Base-by-base conservation (phyloP, 1,140 invertebrate genomes). In the Amphibalanus amphitrite region DNA sequence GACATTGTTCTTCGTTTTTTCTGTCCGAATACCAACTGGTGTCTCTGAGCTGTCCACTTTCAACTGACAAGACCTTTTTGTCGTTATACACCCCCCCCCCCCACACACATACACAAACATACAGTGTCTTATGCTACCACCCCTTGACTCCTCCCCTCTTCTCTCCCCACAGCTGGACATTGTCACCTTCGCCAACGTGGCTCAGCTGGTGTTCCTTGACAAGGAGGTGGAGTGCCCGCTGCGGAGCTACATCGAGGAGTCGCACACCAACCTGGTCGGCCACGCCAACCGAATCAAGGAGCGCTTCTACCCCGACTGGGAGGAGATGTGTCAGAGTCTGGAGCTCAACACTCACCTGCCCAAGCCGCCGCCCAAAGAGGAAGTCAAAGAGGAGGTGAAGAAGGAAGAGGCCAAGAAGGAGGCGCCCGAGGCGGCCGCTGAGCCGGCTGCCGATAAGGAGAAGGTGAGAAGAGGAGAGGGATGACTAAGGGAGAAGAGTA, bases 211-310 rank as follows among this genome's bases (percentile, higher is more conserved):
- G 75, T 93, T 90, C 83, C 87, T 93, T 78, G 90, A 93, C 81
- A 92, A 91, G 80, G 89, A 90, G 79, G 87, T 91, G 69, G 82
- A 85, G 65, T 92, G 90, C 80, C 84, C 87, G 67, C 83, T 93
- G 72, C 85, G 90, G 71, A 90, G 93, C 77, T 91, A 85, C 79
- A 89, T 93, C 86, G 85, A 85, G 76, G 90, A 92, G 76, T 87
- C 88, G 75, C 93, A 90, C 81, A 84, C 88, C 71, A 92, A 92
- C 80, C 82, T 94, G 71, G 89, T 91, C 47, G 90, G 89, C 0
- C 88, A 91, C 73, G 90, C 92, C 73, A 90, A 89, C 73, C 87
- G 91, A 76, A 88, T 94, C 82, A 92, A 92, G 84, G 91, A 93
- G 77, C 80, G 79, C 77, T 82, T 78, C 74, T 77, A 74, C 73